A percentile compares a stretch with the other conserved stretches of the same genome.
Evolutionary conservation across 1,140 invertebrate species (phyloP).

Genomic region (Batillaria attramentaria): DNA sequence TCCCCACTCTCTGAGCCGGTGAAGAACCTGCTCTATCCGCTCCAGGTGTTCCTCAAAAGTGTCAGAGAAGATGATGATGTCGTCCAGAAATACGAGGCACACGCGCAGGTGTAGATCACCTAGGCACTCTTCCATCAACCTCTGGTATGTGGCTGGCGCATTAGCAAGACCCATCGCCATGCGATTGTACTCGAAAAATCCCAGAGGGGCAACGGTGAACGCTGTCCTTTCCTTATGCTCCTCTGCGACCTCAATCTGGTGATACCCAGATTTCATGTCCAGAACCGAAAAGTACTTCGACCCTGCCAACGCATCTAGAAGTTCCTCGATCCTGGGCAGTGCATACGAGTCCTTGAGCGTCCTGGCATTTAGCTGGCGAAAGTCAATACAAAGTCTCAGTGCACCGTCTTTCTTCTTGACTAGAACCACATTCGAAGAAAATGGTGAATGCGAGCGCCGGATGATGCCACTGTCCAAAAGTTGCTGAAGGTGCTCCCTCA

Average conservation of each 20-base stretch:
- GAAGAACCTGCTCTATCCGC: constrained; percentile 32
- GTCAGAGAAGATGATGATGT: constrained; percentile 11
- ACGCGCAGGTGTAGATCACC: constrained; percentile 1
- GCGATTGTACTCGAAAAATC: constrained; percentile 20
- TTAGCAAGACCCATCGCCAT: constrained; percentile 13
- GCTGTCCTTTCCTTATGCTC: constrained; percentile 16
- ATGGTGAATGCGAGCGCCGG: neutral
- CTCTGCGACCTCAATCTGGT: constrained; percentile 3
- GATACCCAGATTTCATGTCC: constrained; percentile 15
- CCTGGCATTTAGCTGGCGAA: neutral
- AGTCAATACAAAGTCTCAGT: neutral
- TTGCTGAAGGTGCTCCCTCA: neutral
- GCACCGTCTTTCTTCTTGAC: neutral
- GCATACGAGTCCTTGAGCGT: constrained; percentile 13
- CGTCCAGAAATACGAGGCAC: constrained; percentile 20
- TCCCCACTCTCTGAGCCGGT: constrained; percentile 29
- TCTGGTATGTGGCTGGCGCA: constrained; percentile 29
- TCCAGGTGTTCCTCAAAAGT: constrained; percentile 19
- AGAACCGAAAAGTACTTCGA: neutral
- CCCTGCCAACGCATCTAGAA: neutral
- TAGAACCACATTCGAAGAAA: neutral
- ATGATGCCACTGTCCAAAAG: neutral
- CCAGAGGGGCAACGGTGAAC: constrained; percentile 20
- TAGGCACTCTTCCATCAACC: constrained; percentile 17
- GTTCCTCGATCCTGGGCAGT: neutral